Evolutionary conservation across 2,797 vertebrate species (phyloP), one percentile per base, ranked within the genome.

Genomic region (Dromococcyx pavoninus): DNA sequence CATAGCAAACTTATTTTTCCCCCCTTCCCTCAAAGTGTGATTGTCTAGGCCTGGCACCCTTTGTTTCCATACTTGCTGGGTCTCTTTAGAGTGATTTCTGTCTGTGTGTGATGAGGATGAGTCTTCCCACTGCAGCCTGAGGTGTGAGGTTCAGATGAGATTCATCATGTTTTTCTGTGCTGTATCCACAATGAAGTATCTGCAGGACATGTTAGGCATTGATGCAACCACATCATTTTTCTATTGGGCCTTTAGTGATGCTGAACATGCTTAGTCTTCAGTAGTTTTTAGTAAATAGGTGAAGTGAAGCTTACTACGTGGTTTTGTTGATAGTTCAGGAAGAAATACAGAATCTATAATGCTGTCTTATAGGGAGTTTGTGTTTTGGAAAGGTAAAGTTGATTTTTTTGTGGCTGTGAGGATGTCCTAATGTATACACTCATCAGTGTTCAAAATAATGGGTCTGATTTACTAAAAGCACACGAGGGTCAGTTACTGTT

Each of bases 401-500:
- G 43, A 53, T 84, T 75, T 86, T n/a, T 37, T 60, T 51, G 43
- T 48, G 57, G 19, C 44, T 93, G 33, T 66, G 70, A 84, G 89
- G 78, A 62, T 46, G 69, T 4, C 50, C 33, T 46, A 39, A 75
- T 43, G 44, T 86, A 16, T 83, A 61, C 88, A 24, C 46, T 89
- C 56, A 86, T 27, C 32, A 66, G 58, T 56, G 51, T 84, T 94
- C 33, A 93, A 69, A 91, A 58, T 54, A 84, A 86, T 39, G 76
- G 30, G 8, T 92, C 54, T 72, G 83, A 58, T 72, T 93, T 84
- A 88, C 60, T 89, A 75, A 86, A 94, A 94, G 73, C 61, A 62
- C 0, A 2, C 5, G 76, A 1, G 53, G 50, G 62, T 92, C 92
- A 86, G 82, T 94, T 91, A 65, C 61, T 57, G 58, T 81, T 91